Evolutionary conservation across 2,888 invertebrate genomes (phyloP).

Genomic region (Pelosia muscerda): DNA sequence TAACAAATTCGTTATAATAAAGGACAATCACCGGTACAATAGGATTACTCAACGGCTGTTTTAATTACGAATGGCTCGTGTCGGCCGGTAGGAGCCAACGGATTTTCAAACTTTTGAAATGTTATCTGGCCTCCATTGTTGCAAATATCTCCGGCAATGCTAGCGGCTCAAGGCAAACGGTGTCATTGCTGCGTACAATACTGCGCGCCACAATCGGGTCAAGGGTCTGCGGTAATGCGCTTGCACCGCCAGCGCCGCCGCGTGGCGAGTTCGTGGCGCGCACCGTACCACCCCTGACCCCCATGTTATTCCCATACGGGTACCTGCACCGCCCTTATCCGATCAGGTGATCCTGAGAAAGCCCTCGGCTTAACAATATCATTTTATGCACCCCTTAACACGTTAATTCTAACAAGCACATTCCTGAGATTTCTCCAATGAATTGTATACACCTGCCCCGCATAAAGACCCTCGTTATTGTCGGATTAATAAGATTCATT

Average conservation of each 20-base stretch:
- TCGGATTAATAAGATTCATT: constrained; percentile 65
- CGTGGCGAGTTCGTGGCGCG: constrained; percentile 26
- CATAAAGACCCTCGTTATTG: constrained; percentile 63
- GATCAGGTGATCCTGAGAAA: constrained; percentile 75
- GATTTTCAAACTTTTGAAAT: constrained; percentile 86
- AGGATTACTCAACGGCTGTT: constrained; percentile 74
- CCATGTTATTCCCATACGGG: constrained; percentile 60
- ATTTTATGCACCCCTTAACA: constrained; percentile 74
- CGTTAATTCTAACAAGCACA: constrained; percentile 65
- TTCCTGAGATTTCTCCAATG: constrained; percentile 66
- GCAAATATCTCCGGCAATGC: constrained; percentile 87
- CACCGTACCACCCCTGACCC: constrained; percentile 46
- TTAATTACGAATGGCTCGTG: constrained; percentile 74
- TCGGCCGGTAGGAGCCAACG: constrained; percentile 74
- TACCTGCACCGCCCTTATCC: constrained; percentile 74
- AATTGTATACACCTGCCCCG: constrained; percentile 79
- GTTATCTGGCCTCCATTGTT: constrained; percentile 87
- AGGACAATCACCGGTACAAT: constrained; percentile 61
- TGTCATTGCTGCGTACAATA: constrained; percentile 86
- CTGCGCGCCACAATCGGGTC: constrained; percentile 81
- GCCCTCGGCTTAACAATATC: constrained; percentile 55
- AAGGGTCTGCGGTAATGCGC: constrained; percentile 76
- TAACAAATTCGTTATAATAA: constrained; percentile 45
- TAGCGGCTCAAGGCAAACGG: constrained; percentile 86
- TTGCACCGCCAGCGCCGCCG: constrained; percentile 54